These are phyloP conservation scores for Mesaphorura yosii DNA, from an alignment of 1,140 invertebrate genomes.

Conservation along the genomic window DNA sequence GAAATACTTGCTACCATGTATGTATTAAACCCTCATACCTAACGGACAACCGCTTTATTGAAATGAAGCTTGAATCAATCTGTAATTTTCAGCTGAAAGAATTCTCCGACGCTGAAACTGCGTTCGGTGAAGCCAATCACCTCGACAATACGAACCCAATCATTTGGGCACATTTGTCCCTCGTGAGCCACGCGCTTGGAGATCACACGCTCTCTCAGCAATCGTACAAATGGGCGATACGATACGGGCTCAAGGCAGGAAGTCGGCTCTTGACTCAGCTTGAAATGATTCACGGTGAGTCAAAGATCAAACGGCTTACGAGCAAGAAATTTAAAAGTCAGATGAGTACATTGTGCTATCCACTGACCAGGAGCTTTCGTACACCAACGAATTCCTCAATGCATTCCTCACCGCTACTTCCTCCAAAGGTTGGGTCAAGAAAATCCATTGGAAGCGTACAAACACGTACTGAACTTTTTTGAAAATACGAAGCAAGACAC, in stretches of 20 bases:
- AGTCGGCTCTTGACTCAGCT: too few relatives aligned
- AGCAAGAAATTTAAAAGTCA: too few relatives aligned
- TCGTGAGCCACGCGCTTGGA: conserved; percentile 33
- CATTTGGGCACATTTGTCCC: conserved; percentile 37
- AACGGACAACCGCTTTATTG: not conserved
- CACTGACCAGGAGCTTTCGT: conserved; percentile 18
- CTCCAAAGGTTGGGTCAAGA: conserved; percentile 10
- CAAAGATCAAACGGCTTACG: too few relatives aligned
- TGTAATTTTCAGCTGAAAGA: conserved; percentile 32
- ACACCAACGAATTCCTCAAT: conserved; percentile 23
- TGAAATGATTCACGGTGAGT: too few relatives aligned
- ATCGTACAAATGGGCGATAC: conserved; percentile 26
- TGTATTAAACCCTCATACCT: not conserved
- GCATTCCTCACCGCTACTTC: conserved; percentile 24
- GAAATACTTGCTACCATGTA: conserved; percentile 35
- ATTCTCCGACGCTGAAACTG: conserved; percentile 34
- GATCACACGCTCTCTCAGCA: conserved; percentile 19
- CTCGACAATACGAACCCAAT: conserved; percentile 34
- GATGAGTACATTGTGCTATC: too few relatives aligned
- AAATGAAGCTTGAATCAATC: too few relatives aligned
- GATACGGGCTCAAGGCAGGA: conserved; percentile 5
- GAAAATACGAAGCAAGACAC: not conserved
- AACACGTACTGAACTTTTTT: not conserved
- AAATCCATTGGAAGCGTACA: not conserved
- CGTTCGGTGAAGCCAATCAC: conserved; percentile 36